Base-by-base conservation (phyloP, 2,797 vertebrate species). In the Melanotaenia boesemani region DNA sequence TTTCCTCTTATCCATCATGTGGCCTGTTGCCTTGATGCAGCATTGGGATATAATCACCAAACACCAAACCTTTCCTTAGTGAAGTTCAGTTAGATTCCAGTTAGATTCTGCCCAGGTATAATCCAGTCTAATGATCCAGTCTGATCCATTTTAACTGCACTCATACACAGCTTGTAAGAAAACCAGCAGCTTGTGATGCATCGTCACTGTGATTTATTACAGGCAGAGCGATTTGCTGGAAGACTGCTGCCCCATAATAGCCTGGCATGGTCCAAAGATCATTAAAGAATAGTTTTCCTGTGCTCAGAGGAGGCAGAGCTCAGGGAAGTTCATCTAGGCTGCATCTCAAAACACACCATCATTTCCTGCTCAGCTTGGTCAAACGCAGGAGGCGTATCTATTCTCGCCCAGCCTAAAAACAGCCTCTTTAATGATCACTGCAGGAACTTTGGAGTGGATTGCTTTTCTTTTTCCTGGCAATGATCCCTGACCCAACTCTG, bases 401-500 rank as follows among this genome's bases (percentile, higher is more conserved):
- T 65, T 79, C 78, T 83, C 70, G 73, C 55, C 44, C 7, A 1
- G 80, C 20, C 20, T 6, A 3, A 48, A 15, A 39, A 70, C 13
- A 7, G 77, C 83, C 84, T 78, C 69, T 70, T 80, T 76, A 86
- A 84, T 73, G 58, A 72, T 73, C 70, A 54, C 46, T 72, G 52
- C 76, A 76, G 76, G 18, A 56, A 16, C 0, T 34, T 28, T 59
- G 26, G 34, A 66, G 13, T 54, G 50, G 60, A 60, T 59, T 32
- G 56, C 15, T 57, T 16, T 58, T 69, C 82, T 37, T 59, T 72
- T 76, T 67, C 60, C 72, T 72, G 72, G 79, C 82, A 89, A 86
- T 80, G 71, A 90, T 74, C 41, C 62, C 70, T 86, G 87, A 86
- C 80, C 86, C 63, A 55, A 76, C 84, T 76, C 75, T 67, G 80